Base-by-base conservation (phyloP, 2,888 invertebrate genomes). In the Scaptodrosophila latifasciaeformis region DNA sequence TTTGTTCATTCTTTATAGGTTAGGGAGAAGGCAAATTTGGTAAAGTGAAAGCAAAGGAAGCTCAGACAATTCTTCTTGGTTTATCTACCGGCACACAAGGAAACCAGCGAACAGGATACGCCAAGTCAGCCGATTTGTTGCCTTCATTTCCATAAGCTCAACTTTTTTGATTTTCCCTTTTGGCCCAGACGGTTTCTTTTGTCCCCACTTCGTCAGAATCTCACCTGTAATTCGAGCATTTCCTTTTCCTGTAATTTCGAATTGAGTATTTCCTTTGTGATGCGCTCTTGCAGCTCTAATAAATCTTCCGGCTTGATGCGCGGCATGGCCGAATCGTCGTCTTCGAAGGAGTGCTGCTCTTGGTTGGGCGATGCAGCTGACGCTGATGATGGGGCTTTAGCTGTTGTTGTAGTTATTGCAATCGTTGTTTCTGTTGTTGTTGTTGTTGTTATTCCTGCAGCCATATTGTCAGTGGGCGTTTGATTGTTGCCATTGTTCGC, bases 191-290 rank as follows among this genome's bases (percentile, higher is more conserved):
- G n/a, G n/a, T n/a, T n/a, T n/a, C n/a, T n/a, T n/a, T n/a, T n/a
- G n/a, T n/a, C n/a, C n/a, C n/a, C n/a, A n/a, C n/a, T n/a, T n/a
- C n/a, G n/a, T n/a, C n/a, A n/a, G n/a, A n/a, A n/a, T n/a, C 68
- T 82, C 72, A 86, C 86, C 85, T 86, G 86, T 55, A 86, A 65
- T 63, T 86, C 86, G 21, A 85, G 68, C 85, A 86, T 85, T 80
- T 86, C 86, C 60, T 84, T 84, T 72, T 85, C 86, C 63, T 86
- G 83, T 54, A 86, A 76, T 75, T 86, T 86, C 18, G 86, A 85
- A 71, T 85, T 86, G 50, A 86, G 78, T 67, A 86, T 86, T 75
- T 86, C 86, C 71, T 86, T 86, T 59, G 86, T 83, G 49, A 86
- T 86, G 59, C 86, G 86, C 62, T 86, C 84, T 59, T 86, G 86